phyloP scores from a whole-genome alignment of 2,888 invertebrate genomes.

The Eilema sororculum region DNA sequence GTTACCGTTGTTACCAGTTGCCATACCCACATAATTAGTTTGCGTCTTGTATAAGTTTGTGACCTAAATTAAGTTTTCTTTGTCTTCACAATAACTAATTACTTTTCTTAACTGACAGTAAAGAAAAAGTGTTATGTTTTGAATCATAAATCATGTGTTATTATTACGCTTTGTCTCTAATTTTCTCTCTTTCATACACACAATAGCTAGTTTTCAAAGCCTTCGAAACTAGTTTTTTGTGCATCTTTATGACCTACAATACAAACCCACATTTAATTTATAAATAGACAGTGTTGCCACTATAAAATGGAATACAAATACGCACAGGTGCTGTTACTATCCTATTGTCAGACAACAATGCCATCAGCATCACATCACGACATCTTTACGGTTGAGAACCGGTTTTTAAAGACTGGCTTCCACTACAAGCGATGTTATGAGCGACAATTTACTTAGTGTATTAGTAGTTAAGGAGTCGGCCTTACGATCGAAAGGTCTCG shows the following conservation, averaged over 20 bases:
- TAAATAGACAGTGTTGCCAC: not conserved
- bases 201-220: constrained; percentile 5
- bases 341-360: constrained; percentile 42
- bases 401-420: constrained; percentile 1
- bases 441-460: not conserved
- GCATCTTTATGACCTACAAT: constrained; percentile 12
- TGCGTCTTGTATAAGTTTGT: too few species aligned
- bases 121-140: not conserved
- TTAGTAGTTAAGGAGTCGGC: too few species aligned
- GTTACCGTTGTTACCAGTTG: too few species aligned
- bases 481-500: too few species aligned
- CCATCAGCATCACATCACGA: constrained; percentile 25
- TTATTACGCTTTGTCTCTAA: not conserved
- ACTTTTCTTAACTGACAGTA: not conserved
- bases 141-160: not conserved
- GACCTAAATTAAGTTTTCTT: not conserved
- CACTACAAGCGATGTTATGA: not conserved
- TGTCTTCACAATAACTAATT: not conserved
- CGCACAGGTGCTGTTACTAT: constrained; percentile 38
- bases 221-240: constrained; percentile 2
- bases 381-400: constrained; percentile 18
- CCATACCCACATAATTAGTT: not conserved
- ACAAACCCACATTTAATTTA: constrained; percentile 18
- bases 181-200: not conserved
- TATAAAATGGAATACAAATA: constrained; percentile 17